Evolutionary conservation across 2,113 vertebrate species (phyloP).

Genomic region (Psilopsiagon aymara): DNA sequence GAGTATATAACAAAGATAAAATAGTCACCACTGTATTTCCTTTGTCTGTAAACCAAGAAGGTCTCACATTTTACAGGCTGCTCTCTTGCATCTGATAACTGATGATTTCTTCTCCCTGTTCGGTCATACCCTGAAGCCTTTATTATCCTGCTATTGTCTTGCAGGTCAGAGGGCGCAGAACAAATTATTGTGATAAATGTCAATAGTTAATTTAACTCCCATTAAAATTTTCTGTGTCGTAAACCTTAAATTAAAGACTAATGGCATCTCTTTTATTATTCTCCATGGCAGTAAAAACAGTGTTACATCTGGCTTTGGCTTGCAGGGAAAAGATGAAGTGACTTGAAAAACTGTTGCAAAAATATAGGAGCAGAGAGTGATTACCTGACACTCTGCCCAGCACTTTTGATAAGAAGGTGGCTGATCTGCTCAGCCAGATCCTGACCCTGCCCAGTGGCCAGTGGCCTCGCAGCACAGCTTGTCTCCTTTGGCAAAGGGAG

Average conservation of each 20-base stretch:
- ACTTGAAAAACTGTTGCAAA: neutral
- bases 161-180: conserved; percentile 32
- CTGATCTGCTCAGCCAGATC: neutral
- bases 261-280: conserved; percentile 23
- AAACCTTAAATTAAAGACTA: conserved; percentile 59
- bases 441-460: neutral
- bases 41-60: neutral
- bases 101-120: neutral
- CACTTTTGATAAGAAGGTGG: neutral
- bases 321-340: neutral
- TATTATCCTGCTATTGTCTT: conserved; percentile 4
- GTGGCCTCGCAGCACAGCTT: neutral
- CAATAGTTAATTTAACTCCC: conserved; percentile 52
- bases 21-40: neutral
- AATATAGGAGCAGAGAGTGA: neutral
- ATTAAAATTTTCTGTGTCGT: conserved; percentile 50
- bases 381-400: conserved; percentile 19
- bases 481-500: conserved; percentile 37
- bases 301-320: conserved; percentile 22
- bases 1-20: neutral
- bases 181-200: conserved; percentile 53
- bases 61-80: neutral
- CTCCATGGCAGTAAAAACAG: neutral
- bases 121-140: neutral
- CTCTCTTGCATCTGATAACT: neutral